Percentiles rank a stretch among this genome's conserved stretches.
phyloP scores from a whole-genome alignment of 2,113 vertebrate genomes.

The Lontra canadensis region DNA sequence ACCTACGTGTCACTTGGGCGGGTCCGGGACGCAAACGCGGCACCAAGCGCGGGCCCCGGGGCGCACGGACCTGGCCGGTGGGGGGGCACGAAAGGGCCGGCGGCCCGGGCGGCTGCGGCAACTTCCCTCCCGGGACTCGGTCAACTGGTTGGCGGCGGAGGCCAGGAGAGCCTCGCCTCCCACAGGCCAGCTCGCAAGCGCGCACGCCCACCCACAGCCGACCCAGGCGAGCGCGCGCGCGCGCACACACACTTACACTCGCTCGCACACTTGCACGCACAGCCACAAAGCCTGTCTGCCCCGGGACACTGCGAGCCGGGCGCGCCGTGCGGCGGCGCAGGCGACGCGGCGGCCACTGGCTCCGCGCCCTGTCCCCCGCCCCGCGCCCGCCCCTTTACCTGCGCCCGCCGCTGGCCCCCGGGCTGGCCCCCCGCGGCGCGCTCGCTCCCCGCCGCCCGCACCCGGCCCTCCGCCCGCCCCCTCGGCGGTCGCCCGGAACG shows the following conservation, averaged over 20 bases:
- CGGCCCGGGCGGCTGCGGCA: background rate
- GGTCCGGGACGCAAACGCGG: background rate
- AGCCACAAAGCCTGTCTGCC: conserved; percentile 9
- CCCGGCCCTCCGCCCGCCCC: background rate
- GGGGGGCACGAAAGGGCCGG: background rate
- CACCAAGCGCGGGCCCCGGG: background rate
- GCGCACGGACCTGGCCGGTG: conserved; percentile 63
- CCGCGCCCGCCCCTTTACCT: conserved; percentile 55
- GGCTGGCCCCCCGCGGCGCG: background rate
- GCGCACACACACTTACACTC: background rate
- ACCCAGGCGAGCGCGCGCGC: background rate
- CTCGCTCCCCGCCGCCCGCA: background rate
- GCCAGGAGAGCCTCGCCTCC: conserved; percentile 53
- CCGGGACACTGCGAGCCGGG: background rate
- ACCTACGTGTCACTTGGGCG: conserved; percentile 65
- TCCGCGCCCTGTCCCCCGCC: background rate
- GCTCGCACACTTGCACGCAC: background rate
- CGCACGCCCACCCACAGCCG: conserved; percentile 47
- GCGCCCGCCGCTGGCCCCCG: background rate
- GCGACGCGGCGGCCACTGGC: background rate
- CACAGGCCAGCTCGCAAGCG: conserved; percentile 51
- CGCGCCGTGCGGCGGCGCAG: background rate
- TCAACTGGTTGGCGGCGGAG: background rate
- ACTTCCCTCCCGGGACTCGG: conserved; percentile 45
- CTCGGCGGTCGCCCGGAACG: background rate